A percentile compares a stretch with the other conserved stretches of the same genome.
phyloP scores from a whole-genome alignment of 2,797 vertebrate species.

The Tenualosa ilisha region DNA sequence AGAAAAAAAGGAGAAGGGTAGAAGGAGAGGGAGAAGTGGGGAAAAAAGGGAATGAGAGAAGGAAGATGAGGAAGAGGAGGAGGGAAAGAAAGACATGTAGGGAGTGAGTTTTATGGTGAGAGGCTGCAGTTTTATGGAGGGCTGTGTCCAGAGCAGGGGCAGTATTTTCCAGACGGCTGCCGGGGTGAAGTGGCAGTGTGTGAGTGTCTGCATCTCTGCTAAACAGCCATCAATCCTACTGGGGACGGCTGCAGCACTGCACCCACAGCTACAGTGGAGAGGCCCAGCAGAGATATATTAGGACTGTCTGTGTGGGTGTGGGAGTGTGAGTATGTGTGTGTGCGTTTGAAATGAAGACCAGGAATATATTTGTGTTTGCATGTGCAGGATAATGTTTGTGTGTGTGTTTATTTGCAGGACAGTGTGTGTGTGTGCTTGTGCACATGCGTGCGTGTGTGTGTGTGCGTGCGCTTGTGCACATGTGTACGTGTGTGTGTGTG shows the following conservation, averaged over 20 bases:
- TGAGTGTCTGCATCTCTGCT: neutral
- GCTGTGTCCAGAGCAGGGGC: neutral
- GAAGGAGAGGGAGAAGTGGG: too few species aligned
- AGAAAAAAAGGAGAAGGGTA: neutral
- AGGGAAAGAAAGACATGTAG: neutral
- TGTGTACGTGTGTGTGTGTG: neutral
- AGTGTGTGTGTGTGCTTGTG: neutral
- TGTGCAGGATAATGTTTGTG: neutral
- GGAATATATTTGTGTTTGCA: neutral
- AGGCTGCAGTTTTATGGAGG: neutral
- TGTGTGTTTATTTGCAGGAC: neutral
- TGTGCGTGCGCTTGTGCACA: too few species aligned
- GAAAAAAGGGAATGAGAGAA: neutral
- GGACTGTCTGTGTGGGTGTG: neutral
- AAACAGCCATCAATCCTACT: neutral
- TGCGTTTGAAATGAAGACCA: neutral
- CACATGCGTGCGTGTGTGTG: neutral
- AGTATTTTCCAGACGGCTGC: neutral
- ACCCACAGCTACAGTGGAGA: neutral
- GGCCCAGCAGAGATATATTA: neutral
- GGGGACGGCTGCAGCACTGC: neutral
- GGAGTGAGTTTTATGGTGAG: neutral
- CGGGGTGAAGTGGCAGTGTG: neutral
- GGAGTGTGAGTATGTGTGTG: neutral
- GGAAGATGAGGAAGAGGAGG: neutral